These are phyloP conservation scores for Synergus umbraculus DNA, from an alignment of 2,888 invertebrate species.

Conservation along the genomic window DNA sequence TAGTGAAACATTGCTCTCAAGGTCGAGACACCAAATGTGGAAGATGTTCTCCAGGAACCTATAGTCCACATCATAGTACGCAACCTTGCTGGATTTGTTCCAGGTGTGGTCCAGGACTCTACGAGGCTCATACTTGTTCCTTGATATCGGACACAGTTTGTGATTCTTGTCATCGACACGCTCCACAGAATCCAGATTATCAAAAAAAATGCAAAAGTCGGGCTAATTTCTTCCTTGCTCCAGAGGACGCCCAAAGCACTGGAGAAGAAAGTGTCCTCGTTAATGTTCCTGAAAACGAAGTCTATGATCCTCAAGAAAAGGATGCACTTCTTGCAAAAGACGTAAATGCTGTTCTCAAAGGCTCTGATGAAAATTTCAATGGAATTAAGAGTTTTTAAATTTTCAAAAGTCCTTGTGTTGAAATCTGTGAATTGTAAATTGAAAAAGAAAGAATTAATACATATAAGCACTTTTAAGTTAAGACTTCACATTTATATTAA, in stretches of 20 bases:
- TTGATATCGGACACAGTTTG: slow-evolving; percentile 74
- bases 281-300: slow-evolving; percentile 62
- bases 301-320: slow-evolving; percentile 55
- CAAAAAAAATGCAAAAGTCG: slow-evolving; percentile 64
- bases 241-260: slow-evolving; percentile 72
- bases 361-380: slow-evolving; percentile 46
- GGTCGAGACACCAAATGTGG: slow-evolving; percentile 74
- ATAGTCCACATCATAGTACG: slow-evolving; percentile 76
- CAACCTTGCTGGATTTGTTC: slow-evolving; percentile 77
- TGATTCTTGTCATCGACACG: slow-evolving; percentile 74
- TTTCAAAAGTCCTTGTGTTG: slow-evolving; percentile 43
- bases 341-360: slow-evolving; percentile 62
- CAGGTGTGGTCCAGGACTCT: slow-evolving; percentile 76
- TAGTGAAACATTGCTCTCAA: slow-evolving; percentile 67
- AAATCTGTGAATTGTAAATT: background rate
- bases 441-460: slow-evolving; percentile 19
- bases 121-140: slow-evolving; percentile 76
- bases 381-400: slow-evolving; percentile 47
- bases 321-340: slow-evolving; percentile 68
- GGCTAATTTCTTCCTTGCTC: slow-evolving; percentile 70
- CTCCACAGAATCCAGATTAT: slow-evolving; percentile 68
- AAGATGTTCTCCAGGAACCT: slow-evolving; percentile 72
- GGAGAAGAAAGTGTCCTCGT: slow-evolving; percentile 72
- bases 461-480: background rate
- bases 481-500: background rate